Base-by-base conservation (phyloP, 2,888 invertebrate genomes). In the Ornithoptera priamus region DNA sequence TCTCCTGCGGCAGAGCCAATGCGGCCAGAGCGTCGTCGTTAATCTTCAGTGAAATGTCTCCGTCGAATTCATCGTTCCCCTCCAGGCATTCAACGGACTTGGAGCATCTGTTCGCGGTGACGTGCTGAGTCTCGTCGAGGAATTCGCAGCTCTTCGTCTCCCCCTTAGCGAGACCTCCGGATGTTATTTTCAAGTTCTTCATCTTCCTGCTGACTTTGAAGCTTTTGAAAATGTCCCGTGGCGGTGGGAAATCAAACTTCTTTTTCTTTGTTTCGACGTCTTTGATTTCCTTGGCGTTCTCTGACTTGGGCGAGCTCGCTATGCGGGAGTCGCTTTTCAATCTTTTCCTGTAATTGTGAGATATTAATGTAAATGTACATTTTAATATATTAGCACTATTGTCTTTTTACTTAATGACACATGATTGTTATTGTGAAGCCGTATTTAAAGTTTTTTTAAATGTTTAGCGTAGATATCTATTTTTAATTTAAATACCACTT, bases 261-360 rank as follows among this genome's bases (percentile, higher is more conserved):
- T 93, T 93, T 81, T 93, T 93, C 72, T 92, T 92, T 0, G 89
- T 85, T 58, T 89, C 90, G 6, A 86, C 84, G 74, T 89, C 87
- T 71, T 85, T 84, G 12, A 59, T 53, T 57, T 87, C 91, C 71
- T 90, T 89, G n/a, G 85, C 74, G 0, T 81, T 80, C 68, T 91
- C 90, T 0, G 87, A 86, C 77, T 92, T 91, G 0, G 88, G 86
- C 0, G 88, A 85, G 71, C 80, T 80, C 36, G 79, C 76, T 71
- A 87, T 73, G 73, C 91, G 89, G 0, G 93, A 92, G 78, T 93
- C 93, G 81, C 93, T 93, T 81, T 93, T 93, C 73, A 93, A 85
- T 67, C 93, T 84, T 82, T 92, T 93, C 72, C 90, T 90, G 78
- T 10, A 73, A 68, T 22, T 53, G 6, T n/a, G 36, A 50, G 30